phyloP scores from a whole-genome alignment of 2,797 vertebrate species.

The Taeniopygia guttata region DNA sequence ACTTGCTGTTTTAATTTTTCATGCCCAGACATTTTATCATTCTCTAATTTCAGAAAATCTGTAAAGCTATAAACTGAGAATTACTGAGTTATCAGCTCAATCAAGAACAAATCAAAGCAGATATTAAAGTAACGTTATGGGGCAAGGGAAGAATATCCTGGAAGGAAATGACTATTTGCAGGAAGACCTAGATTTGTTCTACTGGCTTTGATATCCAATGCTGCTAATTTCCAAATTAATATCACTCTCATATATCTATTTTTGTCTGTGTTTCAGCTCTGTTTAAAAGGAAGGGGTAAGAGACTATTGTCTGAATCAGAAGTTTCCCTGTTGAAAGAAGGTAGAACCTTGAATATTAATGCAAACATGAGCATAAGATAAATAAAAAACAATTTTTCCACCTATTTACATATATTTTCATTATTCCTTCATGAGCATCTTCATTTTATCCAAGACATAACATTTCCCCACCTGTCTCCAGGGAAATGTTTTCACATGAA shows the following conservation, averaged over 20 bases:
- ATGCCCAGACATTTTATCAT: background rate
- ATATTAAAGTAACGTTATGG: constrained; percentile 64
- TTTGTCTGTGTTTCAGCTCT: constrained; percentile 13
- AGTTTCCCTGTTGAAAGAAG: background rate
- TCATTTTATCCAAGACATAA: background rate
- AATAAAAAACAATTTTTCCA: background rate
- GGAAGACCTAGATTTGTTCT: constrained; percentile 78
- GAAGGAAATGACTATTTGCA: constrained; percentile 79
- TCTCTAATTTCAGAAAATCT: background rate
- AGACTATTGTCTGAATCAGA: background rate
- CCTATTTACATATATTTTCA: background rate
- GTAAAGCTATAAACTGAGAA: background rate
- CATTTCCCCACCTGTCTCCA: background rate
- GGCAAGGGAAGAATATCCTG: constrained; percentile 69
- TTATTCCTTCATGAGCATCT: background rate
- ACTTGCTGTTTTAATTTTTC: background rate
- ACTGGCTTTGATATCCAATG: constrained; percentile 61
- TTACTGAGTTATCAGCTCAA: constrained; percentile 15
- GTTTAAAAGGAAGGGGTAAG: background rate
- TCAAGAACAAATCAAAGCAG: constrained; percentile 52
- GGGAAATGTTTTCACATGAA: background rate
- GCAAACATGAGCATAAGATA: background rate
- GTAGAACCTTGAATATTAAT: background rate
- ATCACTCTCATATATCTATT: constrained; percentile 43
- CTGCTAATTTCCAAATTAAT: constrained; percentile 49